These are phyloP conservation scores for Erpobdella octoculata DNA, from an alignment of 2,888 invertebrate genomes.

Conservation along the genomic window DNA sequence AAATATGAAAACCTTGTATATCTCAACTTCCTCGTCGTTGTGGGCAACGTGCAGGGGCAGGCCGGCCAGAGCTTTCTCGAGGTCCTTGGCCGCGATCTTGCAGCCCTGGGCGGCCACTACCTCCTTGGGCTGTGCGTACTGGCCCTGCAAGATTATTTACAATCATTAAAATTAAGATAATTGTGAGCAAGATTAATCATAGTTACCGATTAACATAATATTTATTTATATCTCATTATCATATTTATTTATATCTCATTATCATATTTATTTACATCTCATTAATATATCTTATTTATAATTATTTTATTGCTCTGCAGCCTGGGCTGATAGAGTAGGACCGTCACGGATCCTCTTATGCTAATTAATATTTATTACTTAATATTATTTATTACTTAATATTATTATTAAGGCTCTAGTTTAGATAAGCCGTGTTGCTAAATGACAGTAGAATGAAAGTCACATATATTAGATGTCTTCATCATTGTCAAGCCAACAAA, in stretches of 20 bases:
- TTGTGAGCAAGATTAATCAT: not conserved
- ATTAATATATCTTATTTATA: no score
- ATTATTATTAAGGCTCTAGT: no score
- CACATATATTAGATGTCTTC: no score
- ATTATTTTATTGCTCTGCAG: no score
- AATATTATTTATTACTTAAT: not conserved
- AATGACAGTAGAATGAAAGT: no score
- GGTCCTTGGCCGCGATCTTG: conserved; percentile 92
- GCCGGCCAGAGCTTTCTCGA: conserved; percentile 93
- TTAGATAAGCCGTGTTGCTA: no score
- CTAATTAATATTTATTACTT: not conserved
- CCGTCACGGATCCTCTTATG: not conserved
- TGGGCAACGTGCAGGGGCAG: conserved; percentile 83
- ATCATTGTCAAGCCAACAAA: not conserved
- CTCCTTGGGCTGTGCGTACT: conserved; percentile 84
- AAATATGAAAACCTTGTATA: conserved; percentile 51
- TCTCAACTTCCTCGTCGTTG: conserved; percentile 85
- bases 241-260: no score
- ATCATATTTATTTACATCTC: no score
- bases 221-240: no score
- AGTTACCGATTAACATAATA: not conserved
- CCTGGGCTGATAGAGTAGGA: no score
- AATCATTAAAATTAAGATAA: not conserved
- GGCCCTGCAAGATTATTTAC: conserved; percentile 47
- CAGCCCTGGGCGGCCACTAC: conserved; percentile 93